Base-by-base conservation (phyloP, 2,888 invertebrate species). In the Hofmannophila pseudospretella region DNA sequence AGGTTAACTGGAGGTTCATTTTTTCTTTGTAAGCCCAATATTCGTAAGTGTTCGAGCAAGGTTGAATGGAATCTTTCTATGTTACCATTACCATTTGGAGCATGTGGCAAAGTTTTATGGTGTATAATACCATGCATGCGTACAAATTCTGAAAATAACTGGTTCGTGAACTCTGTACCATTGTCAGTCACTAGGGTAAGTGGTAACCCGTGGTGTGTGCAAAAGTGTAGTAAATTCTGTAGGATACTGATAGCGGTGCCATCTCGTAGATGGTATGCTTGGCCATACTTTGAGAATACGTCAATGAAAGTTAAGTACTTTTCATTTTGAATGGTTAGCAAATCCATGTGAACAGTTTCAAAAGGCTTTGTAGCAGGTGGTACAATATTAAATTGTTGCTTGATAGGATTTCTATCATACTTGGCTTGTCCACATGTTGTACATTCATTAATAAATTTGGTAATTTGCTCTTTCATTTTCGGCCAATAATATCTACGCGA, bases 391-490 rank as follows among this genome's bases (percentile, higher is more conserved):
- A n/a, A 41, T 27, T 38, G 29, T 8, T 34, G 44, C 36, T 32
- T 34, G n/a, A 49, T 34, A 1, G 53, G 47, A 8, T 49, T 41
- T 3, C 53, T 7, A 23, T 51, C 42, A 25, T 53, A 53, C 19
- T 53, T 49, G 8, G 44, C 39, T 14, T 37, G 38, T 9, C 40
- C 44, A 20, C 52, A 47, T 2, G 46, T 28, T 22, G 33, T 43
- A 20, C 53, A 54, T 5, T 47, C 36, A 13, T 44, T 54, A 0
- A 58, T 54, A 58, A 31, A 41, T n/a, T n/a, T n/a, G n/a, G n/a
- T n/a, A n/a, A n/a, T n/a, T n/a, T n/a, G n/a, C n/a, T n/a, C n/a
- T n/a, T n/a, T n/a, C n/a, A n/a, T n/a, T n/a, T n/a, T n/a, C n/a
- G n/a, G n/a, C n/a, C n/a, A n/a, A n/a, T n/a, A 56, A 11, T 53